Evolutionary conservation across 2,888 invertebrate genomes (phyloP).

Genomic region (Trissoscelio sp.): DNA sequence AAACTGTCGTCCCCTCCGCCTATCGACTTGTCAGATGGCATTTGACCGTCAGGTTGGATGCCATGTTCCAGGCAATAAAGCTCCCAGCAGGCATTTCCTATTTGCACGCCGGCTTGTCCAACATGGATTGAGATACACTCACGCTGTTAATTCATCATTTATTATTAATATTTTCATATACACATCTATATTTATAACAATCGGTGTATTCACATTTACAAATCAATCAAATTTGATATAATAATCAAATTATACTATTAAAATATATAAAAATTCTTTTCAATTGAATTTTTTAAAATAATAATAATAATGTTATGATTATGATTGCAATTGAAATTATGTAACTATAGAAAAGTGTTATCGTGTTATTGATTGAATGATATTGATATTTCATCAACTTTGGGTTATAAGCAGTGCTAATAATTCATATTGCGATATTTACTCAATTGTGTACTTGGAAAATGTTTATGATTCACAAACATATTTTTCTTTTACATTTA

Average conservation of each 20-base stretch:
- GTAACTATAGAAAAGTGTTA: background rate
- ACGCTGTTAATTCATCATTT: too few relatives aligned
- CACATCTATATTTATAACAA: too few relatives aligned
- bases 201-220: too few relatives aligned
- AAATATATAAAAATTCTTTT: too few relatives aligned
- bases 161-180: too few relatives aligned
- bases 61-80: constrained; percentile 53
- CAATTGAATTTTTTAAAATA: background rate
- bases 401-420: constrained; percentile 19
- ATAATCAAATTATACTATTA: too few relatives aligned
- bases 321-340: background rate
- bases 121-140: constrained; percentile 55
- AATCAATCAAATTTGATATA: too few relatives aligned
- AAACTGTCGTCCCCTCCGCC: constrained; percentile 97
- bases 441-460: background rate
- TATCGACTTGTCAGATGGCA: constrained; percentile 96
- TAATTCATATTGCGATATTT: constrained; percentile 19
- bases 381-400: background rate
- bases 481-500: background rate
- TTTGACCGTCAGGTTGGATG: constrained; percentile 84
- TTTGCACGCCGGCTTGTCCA: constrained; percentile 53
- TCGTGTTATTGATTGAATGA: background rate
- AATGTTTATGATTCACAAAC: background rate
- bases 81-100: constrained; percentile 57
- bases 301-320: too few relatives aligned